Evolutionary conservation across 2,797 vertebrate species (phyloP), one percentile per base, ranked within the genome.

Genomic region (Poecile montanus): DNA sequence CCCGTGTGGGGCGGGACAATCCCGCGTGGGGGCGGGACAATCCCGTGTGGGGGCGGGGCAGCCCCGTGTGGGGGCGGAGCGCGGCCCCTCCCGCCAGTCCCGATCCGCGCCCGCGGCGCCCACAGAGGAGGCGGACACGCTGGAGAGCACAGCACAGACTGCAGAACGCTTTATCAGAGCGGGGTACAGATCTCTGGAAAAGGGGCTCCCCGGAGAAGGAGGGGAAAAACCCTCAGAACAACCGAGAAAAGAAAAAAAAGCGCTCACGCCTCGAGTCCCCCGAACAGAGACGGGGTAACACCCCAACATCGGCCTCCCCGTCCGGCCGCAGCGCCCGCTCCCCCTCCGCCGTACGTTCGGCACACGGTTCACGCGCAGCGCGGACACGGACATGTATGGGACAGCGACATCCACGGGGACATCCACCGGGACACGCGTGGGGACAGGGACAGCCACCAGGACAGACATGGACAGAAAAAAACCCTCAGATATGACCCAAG

Each of bases 51-150:
- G 36, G 34, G 34, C 34, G 34, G 34, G 34, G 57, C 57, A 36
- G 56, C 34, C 23, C 57, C 11, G 54, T 25, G 23, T 29, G 8
- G 22, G 36, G 30, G 73, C 47, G 73, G 73, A 18, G 58, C 36
- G 19, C 13, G 10, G n/a, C 47, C 8, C 6, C 16, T 32, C 48
- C 32, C 38, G 12, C 15, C 26, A 5, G 5, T 1, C 42, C 27
- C 45, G 3, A 2, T 8, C 25, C 26, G 10, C 3, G 18, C 11
- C 14, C 7, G 10, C 15, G 3, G n/a, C 21, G 65, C 36, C 22
- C 57, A 53, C 11, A 32, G 29, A 36, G 23, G 20, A 67, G 29
- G 53, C 53, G 44, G 44, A 34, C 27, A 93, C 56, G 12, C n/a
- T 34, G 38, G 29, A 29, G 34, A 56, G 61, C 38, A 71, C 66